Percentiles rank a stretch among this genome's conserved stretches.
These are phyloP conservation scores for Amblyopsis rosae DNA, from an alignment of 2,113 vertebrate species.

Conservation along the genomic window DNA sequence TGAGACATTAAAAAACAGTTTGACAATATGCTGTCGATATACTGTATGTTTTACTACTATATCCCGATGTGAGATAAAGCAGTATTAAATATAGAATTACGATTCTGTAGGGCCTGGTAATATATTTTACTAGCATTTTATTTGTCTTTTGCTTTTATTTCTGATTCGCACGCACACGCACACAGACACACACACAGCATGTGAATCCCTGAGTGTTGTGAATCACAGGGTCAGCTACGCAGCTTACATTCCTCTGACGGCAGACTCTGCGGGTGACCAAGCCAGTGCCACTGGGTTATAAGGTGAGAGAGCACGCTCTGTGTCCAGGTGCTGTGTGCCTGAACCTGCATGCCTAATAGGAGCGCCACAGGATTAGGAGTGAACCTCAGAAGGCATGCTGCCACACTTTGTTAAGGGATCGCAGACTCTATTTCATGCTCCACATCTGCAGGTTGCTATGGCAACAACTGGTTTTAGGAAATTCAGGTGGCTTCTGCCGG, in stretches of 20 bases:
- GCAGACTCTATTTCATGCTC: constrained; percentile 64
- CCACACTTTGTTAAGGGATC: constrained; percentile 60
- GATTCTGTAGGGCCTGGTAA: background rate
- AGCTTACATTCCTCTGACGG: constrained; percentile 19
- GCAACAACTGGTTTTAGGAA: constrained; percentile 61
- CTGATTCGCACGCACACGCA: background rate
- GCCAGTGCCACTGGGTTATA: background rate
- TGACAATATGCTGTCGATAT: constrained; percentile 12
- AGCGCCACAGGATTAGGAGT: constrained; percentile 27
- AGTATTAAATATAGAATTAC: background rate
- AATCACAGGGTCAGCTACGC: constrained; percentile 38
- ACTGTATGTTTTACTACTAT: background rate
- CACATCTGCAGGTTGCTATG: constrained; percentile 73
- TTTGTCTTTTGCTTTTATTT: too few species aligned
- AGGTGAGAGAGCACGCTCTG: constrained; percentile 5
- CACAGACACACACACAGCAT: constrained; percentile 37
- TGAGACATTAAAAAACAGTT: constrained; percentile 13
- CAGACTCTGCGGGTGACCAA: background rate
- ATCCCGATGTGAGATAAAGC: background rate
- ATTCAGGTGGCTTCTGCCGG: constrained; percentile 69
- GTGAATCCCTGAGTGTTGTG: constrained; percentile 36
- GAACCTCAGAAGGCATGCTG: constrained; percentile 45
- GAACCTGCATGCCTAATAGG: constrained; percentile 9
- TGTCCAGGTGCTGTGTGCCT: constrained; percentile 5
- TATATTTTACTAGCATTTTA: background rate